phyloP scores from a whole-genome alignment of 1,140 invertebrate genomes.

The Drosophila nannoptera region DNA sequence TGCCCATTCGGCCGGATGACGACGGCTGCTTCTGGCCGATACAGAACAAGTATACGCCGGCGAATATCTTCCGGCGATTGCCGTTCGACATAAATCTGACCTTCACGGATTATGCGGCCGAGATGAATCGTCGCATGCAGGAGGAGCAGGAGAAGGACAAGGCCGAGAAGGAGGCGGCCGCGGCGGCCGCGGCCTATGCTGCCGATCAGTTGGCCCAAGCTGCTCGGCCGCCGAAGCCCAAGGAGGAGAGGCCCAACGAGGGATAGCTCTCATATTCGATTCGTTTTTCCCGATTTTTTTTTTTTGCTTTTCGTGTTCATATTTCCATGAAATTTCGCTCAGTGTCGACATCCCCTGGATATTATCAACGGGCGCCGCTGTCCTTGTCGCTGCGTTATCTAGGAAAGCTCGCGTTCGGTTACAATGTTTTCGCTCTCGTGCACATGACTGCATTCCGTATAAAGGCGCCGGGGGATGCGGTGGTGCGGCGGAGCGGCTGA shows the following conservation, averaged over 20 bases:
- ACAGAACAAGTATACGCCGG: conserved; percentile 59
- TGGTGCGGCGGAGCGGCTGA: not conserved
- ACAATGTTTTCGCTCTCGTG: conserved; percentile 66
- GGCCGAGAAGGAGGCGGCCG: conserved; percentile 24
- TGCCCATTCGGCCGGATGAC: conserved; percentile 52
- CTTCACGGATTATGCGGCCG: conserved; percentile 55
- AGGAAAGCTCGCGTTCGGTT: conserved; percentile 53
- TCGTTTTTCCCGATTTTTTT: not conserved
- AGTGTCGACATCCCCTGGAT: conserved; percentile 27
- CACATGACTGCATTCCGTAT: conserved; percentile 68
- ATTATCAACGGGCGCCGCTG: conserved; percentile 30
- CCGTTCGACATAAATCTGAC: conserved; percentile 69
- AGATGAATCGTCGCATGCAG: conserved; percentile 25
- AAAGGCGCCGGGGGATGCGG: not conserved
- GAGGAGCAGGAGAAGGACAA: conserved; percentile 21
- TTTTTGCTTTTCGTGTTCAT: no score
- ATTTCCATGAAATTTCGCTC: conserved; percentile 4
- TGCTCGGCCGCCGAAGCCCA: not conserved
- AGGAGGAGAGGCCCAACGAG: not conserved
- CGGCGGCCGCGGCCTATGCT: not conserved
- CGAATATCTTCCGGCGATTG: conserved; percentile 60
- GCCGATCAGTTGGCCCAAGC: not conserved
- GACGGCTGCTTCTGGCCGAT: conserved; percentile 65
- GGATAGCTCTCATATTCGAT: not conserved
- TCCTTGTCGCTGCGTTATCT: conserved; percentile 49